Percentiles rank a stretch among this genome's conserved stretches.
Conservation (phyloP, 2,888 invertebrate genomes). For the Volucella bombylans region DNA sequence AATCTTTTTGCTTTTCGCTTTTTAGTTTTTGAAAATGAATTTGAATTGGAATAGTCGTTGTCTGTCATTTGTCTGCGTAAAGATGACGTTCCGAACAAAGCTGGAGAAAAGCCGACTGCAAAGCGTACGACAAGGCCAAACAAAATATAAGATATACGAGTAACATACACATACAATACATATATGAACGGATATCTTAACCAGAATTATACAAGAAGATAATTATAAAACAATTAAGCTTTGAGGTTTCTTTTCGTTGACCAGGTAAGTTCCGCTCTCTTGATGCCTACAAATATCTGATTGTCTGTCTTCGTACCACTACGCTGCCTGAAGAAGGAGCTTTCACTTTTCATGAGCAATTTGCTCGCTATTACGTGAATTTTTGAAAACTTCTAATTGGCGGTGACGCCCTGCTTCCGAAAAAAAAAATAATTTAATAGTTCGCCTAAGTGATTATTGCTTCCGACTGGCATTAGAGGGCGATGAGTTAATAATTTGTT, state of each 20-base stretch:
- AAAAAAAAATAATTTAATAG: conserved; percentile 40
- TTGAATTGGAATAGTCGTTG: conserved; percentile 22
- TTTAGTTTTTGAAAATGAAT: conserved; percentile 6
- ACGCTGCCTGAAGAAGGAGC: conserved; percentile 19
- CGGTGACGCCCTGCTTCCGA: conserved; percentile 47
- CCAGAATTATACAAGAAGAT: conserved; percentile 64
- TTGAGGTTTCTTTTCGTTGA: conserved; percentile 38
- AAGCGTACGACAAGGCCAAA: conserved; percentile 26
- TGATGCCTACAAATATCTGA: conserved; percentile 1
- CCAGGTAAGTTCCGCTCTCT: conserved; percentile 46
- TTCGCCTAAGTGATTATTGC: conserved; percentile 26
- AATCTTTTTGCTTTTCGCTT: conserved; percentile 27
- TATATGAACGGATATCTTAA: conserved; percentile 2
- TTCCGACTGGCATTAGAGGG: conserved; percentile 23
- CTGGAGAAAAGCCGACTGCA: conserved; percentile 38
- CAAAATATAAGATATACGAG: conserved; percentile 11
- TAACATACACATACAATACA: too few relatives aligned
- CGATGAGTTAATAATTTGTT: conserved; percentile 34
- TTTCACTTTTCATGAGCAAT: conserved; percentile 69
- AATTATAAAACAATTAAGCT: conserved; percentile 67
- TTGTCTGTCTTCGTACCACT: background rate
- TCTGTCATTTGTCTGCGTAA: conserved; percentile 13
- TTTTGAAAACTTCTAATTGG: conserved; percentile 52
- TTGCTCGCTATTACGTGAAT: conserved; percentile 66
- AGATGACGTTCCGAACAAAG: background rate